These are phyloP conservation scores for Aleiodes sp. DNA, from an alignment of 1,140 invertebrate genomes.

Conservation along the genomic window DNA sequence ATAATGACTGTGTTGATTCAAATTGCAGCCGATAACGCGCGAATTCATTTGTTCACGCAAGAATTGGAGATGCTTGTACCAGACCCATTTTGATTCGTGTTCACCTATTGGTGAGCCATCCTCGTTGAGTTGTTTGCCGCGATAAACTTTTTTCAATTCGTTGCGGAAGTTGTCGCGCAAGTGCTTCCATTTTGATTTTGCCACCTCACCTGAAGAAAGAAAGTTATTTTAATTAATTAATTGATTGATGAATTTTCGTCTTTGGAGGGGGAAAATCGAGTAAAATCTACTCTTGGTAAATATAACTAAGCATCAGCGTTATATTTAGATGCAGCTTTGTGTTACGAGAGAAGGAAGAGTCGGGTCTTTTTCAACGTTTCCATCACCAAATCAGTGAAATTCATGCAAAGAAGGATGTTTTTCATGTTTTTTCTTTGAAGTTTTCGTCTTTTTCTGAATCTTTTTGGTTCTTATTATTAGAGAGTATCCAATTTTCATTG, in stretches of 20 bases:
- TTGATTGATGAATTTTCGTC: neutral
- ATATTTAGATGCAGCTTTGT: too few relatives aligned
- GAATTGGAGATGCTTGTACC: conserved; percentile 52
- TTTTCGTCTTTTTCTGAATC: too few relatives aligned
- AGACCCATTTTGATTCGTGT: conserved; percentile 55
- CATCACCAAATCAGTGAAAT: too few relatives aligned
- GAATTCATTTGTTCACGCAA: conserved; percentile 54
- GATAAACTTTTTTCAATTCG: conserved; percentile 51
- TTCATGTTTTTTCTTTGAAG: too few relatives aligned
- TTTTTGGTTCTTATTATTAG: too few relatives aligned
- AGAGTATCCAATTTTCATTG: too few relatives aligned
- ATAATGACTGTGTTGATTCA: conserved; percentile 41
- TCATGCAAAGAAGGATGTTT: too few relatives aligned
- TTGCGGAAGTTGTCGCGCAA: conserved; percentile 52
- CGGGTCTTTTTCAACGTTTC: too few relatives aligned
- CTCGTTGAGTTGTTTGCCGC: conserved; percentile 45
- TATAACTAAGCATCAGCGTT: too few relatives aligned
- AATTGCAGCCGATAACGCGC: conserved; percentile 47
- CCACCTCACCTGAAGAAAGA: conserved; percentile 46
- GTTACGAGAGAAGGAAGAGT: too few relatives aligned
- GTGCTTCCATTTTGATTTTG: conserved; percentile 56
- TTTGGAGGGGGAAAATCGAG: too few relatives aligned
- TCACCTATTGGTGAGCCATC: conserved; percentile 39
- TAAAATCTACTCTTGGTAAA: too few relatives aligned
- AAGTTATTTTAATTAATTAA: neutral